Base-by-base conservation (phyloP, 2,113 vertebrate species). In the Lates calcarifer region DNA sequence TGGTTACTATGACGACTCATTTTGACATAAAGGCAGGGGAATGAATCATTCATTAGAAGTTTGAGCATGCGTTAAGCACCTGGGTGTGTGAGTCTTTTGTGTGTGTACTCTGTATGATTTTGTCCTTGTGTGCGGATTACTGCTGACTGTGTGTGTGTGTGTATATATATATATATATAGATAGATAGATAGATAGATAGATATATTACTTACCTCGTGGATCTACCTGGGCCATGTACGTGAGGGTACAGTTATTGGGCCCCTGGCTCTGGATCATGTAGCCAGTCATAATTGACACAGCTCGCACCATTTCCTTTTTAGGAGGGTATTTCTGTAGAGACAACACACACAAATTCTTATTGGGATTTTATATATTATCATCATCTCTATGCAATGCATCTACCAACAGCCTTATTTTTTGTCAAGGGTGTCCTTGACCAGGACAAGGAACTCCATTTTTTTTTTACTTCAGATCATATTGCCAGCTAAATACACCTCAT, bases 181-280 rank as follows among this genome's bases (percentile, higher is more conserved):
- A n/a, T n/a, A n/a, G n/a, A n/a, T n/a, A n/a, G n/a, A n/a, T n/a
- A n/a, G n/a, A n/a, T n/a, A n/a, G n/a, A n/a, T n/a, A n/a, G n/a
- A n/a, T n/a, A 57, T 20, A 1, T 64, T 69, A 22, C 72, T 95
- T 94, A 98, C 97, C 97, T 97, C 94, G 95, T 77, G 98, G 97
- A 87, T 98, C 98, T 69, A 99, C 96, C 86, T 99, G 97, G 2
- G 97, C 97, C 95, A 99, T 92, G 95, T 99, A 99, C 45, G 95
- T 97, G 85, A 99, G 95, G 79, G 90, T 92, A 79, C 96, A 99
- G 92, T 91, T 94, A 83, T 90, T 96, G 79, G 95, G 92, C 13
- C 96, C 96, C 1, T 95, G 96, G 49, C 94, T 96, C 92, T 98
- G 96, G 29, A 99, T 94, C 91, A 98, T 91, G 94, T 99, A 99